Evolutionary conservation across 2,888 invertebrate genomes (phyloP).

Genomic region (Tipula unca): DNA sequence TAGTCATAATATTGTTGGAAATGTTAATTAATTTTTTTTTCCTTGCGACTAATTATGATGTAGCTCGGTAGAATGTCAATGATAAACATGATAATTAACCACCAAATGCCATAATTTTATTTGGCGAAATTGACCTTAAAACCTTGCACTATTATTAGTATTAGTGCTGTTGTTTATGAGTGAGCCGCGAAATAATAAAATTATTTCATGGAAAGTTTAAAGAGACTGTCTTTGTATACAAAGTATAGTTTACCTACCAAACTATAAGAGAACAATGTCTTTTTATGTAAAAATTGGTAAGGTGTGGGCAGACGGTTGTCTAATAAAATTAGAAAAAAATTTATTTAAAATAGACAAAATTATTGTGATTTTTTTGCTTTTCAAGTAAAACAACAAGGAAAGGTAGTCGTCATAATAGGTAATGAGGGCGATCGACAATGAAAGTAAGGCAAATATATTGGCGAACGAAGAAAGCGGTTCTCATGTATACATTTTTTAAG

Average conservation of each 20-base stretch:
- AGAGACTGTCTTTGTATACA: background rate
- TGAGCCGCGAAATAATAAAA: background rate
- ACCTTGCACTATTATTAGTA: background rate
- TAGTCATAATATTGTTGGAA: background rate
- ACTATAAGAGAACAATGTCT: background rate
- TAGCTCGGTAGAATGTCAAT: background rate
- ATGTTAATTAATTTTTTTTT: background rate
- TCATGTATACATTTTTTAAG: background rate
- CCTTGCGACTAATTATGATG: background rate
- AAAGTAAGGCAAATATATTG: background rate
- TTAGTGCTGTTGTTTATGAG: background rate
- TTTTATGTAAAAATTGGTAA: background rate
- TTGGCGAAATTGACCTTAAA: background rate
- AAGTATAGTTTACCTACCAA: background rate
- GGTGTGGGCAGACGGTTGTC: background rate
- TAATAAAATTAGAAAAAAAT: background rate
- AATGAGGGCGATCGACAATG: background rate
- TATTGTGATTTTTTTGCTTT: background rate
- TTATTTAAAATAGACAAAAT: background rate
- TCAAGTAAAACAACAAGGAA: background rate
- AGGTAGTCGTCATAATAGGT: background rate
- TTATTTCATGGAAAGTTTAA: background rate
- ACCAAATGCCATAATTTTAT: background rate
- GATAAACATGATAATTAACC: background rate
- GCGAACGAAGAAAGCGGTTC: background rate